A percentile compares a stretch with the other conserved stretches of the same genome.
Conservation (phyloP, 2,113 vertebrate species). For the Scortum barcoo region DNA sequence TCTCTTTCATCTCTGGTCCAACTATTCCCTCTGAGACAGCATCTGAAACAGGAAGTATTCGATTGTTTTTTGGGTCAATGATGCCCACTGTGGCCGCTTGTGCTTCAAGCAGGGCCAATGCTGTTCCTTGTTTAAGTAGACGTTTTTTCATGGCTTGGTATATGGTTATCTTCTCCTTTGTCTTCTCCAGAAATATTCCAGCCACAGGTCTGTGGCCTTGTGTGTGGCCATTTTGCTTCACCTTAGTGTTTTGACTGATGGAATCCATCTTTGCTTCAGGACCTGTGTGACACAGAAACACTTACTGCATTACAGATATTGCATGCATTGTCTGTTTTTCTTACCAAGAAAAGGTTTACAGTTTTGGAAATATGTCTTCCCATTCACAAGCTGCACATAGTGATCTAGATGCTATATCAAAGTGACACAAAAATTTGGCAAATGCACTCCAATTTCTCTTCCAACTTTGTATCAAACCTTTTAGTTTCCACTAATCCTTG, state of each 20-base stretch:
- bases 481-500: not conserved
- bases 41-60: conserved; percentile 88
- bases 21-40: conserved; percentile 90
- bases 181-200: conserved; percentile 89
- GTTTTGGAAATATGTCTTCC: not conserved
- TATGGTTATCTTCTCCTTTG: conserved; percentile 90
- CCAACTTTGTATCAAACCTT: conserved; percentile 37
- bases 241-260: conserved; percentile 11
- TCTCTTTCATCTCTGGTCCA: conserved; percentile 92
- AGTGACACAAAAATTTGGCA: not conserved
- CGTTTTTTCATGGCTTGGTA: conserved; percentile 95
- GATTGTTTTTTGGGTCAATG: conserved; percentile 90
- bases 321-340: not conserved
- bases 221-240: conserved; percentile 57
- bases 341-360: too few species aligned
- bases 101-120: conserved; percentile 92
- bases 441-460: not conserved
- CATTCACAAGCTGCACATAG: not conserved
- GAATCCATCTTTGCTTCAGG: conserved; percentile 64
- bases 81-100: conserved; percentile 93
- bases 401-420: not conserved
- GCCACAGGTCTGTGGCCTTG: conserved; percentile 80
- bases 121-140: conserved; percentile 90
- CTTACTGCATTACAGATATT: not conserved
- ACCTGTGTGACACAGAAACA: conserved; percentile 47